Base-by-base conservation (phyloP, 2,888 invertebrate genomes). In the Epiblema foenella region DNA sequence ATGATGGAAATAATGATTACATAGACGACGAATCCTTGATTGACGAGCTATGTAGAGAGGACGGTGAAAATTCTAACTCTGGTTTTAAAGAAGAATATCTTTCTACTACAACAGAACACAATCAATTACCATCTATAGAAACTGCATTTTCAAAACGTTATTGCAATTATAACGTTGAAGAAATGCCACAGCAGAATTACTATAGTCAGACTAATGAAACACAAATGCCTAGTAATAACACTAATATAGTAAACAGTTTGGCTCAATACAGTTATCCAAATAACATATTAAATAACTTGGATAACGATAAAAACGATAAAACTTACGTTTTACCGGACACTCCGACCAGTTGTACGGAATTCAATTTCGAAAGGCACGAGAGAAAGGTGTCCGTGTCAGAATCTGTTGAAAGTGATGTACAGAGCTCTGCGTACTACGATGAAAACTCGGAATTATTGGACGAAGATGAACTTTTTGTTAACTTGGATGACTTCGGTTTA, bases 211-310 rank as follows among this genome's bases (percentile, higher is more conserved):
- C 75, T 64, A 78, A 76, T 71, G 75, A 77, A 20, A 76, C 78
- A 58, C 73, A 74, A 65, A 73, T 82, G 39, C 75, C 80, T 63
- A 80, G 79, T 69, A 79, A 73, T 70, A 77, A 78, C 67, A 75
- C 75, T 33, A 75, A 82, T 70, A 69, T 86, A 2, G 83, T 86
- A n/a, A 84, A 85, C 73, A 94, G 87, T 76, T 73, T 93, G 72
- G 94, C 93, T 68, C 90, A 90, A 69, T 94, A 90, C 66, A 93
- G 93, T 73, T 93, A 94, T 76, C 92, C 93, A 0, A 92, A 93
- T 67, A 94, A 93, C 64, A 87, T 93, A 65, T 78, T 93, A 2
- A 88, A 89, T 49, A 92, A 91, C 77, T 79, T 93, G 71, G 90
- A 91, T 51, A 80, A 73, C 72, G 87, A 89, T 67, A 91, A 87